phyloP scores from a whole-genome alignment of 2,888 invertebrate genomes.

The Nudaria mundana region DNA sequence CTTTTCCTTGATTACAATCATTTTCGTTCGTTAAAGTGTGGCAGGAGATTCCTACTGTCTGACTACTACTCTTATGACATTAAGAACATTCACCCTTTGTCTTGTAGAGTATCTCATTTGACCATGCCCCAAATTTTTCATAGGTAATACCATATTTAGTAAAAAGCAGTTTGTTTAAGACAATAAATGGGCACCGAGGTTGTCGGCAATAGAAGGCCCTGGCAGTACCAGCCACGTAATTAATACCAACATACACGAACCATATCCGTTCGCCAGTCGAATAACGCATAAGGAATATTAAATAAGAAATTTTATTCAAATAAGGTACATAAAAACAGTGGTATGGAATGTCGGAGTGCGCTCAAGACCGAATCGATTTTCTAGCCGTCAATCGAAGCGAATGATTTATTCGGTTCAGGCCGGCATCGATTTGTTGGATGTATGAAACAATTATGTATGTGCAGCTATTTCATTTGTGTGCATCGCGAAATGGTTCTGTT shows the following conservation, averaged over 20 bases:
- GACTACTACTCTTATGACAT: too few relatives aligned
- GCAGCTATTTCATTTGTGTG: constrained; percentile 26
- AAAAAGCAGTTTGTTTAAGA: background rate
- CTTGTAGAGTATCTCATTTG: too few relatives aligned
- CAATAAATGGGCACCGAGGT: background rate
- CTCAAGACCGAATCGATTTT: constrained; percentile 67
- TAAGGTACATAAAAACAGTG: constrained; percentile 29
- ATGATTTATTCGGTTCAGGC: constrained; percentile 68
- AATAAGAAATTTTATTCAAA: constrained; percentile 37
- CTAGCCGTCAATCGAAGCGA: constrained; percentile 57
- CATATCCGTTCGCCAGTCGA: constrained; percentile 31
- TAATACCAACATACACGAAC: constrained; percentile 28
- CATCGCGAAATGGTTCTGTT: constrained; percentile 13
- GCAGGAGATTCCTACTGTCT: too few relatives aligned
- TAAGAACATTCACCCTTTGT: too few relatives aligned
- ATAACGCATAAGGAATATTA: constrained; percentile 34
- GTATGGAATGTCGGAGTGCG: constrained; percentile 37
- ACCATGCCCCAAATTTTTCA: background rate
- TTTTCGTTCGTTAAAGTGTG: too few relatives aligned
- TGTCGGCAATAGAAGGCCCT: background rate
- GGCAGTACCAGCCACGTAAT: constrained; percentile 9
- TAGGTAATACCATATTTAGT: background rate
- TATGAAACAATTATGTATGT: constrained; percentile 36
- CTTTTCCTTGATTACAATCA: too few relatives aligned
- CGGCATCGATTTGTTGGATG: constrained; percentile 43